Conservation (phyloP, 1,140 invertebrate genomes). For the Pogonomyrmex californicus region DNA sequence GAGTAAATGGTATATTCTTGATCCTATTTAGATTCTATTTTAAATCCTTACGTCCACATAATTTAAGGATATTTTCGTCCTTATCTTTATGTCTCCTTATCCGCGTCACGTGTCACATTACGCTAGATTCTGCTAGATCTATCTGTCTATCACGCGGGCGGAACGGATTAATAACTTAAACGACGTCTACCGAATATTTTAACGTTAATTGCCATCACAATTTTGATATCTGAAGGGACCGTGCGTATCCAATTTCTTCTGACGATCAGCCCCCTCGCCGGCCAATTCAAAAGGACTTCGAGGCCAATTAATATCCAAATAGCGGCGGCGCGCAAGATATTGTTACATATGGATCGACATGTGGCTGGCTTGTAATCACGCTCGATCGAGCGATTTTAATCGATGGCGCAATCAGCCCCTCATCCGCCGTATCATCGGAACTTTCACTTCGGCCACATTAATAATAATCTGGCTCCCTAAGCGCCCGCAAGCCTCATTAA, state of each 20-base stretch:
- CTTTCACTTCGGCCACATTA: conserved; percentile 59
- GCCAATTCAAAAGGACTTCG: not conserved
- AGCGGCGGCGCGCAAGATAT: not conserved
- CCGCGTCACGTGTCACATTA: conserved; percentile 51
- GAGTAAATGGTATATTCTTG: conserved; percentile 38
- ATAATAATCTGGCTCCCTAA: conserved; percentile 56
- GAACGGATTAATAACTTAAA: conserved; percentile 42
- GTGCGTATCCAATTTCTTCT: conserved; percentile 28
- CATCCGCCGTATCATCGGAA: conserved; percentile 57
- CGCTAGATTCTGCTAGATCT: conserved; percentile 18
- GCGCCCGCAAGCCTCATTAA: conserved; percentile 66
- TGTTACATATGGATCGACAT: conserved; percentile 42
- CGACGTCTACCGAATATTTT: conserved; percentile 52
- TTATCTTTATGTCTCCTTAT: conserved; percentile 49
- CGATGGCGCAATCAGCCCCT: conserved; percentile 32
- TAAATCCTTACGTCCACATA: conserved; percentile 11
- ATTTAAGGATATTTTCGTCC: conserved; percentile 30
- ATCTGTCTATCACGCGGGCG: not conserved
- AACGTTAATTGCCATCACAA: conserved; percentile 16
- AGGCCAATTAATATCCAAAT: conserved; percentile 37
- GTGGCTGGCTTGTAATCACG: not conserved
- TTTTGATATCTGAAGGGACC: conserved; percentile 6
- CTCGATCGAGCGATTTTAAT: conserved; percentile 34
- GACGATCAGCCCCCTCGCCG: not conserved
- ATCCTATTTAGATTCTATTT: conserved; percentile 34